phyloP scores from a whole-genome alignment of 2,113 vertebrate species.

The Chroicocephalus ridibundus region DNA sequence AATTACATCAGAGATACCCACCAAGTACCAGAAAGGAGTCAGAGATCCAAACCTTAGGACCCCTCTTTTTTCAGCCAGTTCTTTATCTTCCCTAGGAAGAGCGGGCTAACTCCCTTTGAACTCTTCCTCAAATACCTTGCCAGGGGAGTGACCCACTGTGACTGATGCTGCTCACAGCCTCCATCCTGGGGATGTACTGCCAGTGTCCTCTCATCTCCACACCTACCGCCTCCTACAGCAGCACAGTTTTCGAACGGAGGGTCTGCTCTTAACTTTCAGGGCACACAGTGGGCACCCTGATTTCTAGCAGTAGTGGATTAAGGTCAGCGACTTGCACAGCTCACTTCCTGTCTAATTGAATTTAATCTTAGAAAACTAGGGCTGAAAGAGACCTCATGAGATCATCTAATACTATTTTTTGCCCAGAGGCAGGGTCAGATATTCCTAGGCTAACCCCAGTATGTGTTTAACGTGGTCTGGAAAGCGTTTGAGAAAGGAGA shows the following conservation, averaged over 20 bases:
- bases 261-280: not conserved
- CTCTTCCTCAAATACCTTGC: not conserved
- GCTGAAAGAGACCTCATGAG: not conserved
- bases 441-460: not conserved
- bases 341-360: not conserved
- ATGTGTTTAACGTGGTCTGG: not conserved
- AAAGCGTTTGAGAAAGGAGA: not conserved
- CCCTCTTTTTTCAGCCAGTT: not conserved
- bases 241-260: not conserved
- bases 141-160: not conserved
- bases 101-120: not conserved
- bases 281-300: accelerated
- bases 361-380: not conserved
- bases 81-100: not conserved
- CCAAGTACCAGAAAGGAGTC: not conserved
- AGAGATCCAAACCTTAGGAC: not conserved
- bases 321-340: not conserved
- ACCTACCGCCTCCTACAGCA: not conserved
- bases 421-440: not conserved
- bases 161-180: not conserved
- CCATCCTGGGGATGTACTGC: not conserved
- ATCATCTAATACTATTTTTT: not conserved
- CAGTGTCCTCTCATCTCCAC: not conserved
- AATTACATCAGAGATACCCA: not conserved
- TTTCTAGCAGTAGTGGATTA: not conserved